Evolutionary conservation across 2,888 invertebrate genomes (phyloP), one percentile per base, ranked within the genome.

Genomic region (Drosophila tanythrix): DNA sequence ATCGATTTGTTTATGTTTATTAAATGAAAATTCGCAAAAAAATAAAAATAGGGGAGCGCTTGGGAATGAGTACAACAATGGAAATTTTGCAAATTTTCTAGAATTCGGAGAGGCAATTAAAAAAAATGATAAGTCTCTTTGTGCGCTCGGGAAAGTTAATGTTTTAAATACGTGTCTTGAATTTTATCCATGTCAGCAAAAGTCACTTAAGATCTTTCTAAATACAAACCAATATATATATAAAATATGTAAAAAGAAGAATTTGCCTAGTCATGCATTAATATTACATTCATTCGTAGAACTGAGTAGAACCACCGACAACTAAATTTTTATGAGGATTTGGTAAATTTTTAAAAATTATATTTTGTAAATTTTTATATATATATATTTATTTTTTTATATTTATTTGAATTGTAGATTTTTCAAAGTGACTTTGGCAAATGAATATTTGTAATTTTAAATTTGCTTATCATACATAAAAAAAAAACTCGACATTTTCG

Each of bases 1-100:
- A 88, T 88, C 88, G 88, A 88, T 88, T 85, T 88, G 90, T 88
- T 90, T 88, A 88, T 89, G 85, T 89, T 88, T 88, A 87, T 86
- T 80, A 82, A 83, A 79, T 83, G 75, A 81, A 82, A 83, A 72
- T 79, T 88, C 66, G 63, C 88, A 66, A 50, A 43, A 27, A 61
- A 29, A 11, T 51, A 25, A 36, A 77, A 71, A 48, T 48, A 27
- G 35, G 64, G 48, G 11, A 43, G 46, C 33, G 15, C 10, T 25
- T 62, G 33, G n/a, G 7, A 27, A 53, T 50, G 61, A 68, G 52
- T 43, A 31, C 15, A 58, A 51, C 51, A 56, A 62, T 58, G 70
- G 56, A 68, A 75, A 70, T 68, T 56, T 59, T n/a, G 36, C 27
- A 27, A 27, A 7, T 36, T 55, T 27, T 11, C 21, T 3, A 18